Evolutionary conservation across 2,113 vertebrate species (phyloP), one percentile per base, ranked within the genome.

Genomic region (Ondatra zibethicus): DNA sequence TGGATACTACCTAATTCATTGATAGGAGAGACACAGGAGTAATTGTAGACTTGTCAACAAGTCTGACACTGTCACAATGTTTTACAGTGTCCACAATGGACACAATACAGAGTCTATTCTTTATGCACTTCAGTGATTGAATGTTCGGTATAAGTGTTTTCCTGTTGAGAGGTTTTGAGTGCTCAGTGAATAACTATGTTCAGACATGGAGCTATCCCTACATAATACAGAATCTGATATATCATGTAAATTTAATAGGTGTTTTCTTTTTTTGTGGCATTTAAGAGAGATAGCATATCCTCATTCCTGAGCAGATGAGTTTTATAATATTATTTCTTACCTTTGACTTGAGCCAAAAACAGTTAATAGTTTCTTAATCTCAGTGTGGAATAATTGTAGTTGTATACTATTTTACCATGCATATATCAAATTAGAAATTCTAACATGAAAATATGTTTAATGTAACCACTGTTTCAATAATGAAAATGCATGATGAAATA

Each of bases 71-170:
- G 98, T 96, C 99, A 99, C 97, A 98, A 99, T 82, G 99, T 99
- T 2, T 99, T 99, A 98, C 99, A 99, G 97, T 99, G 99, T 13
- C 99, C 99, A 70, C 99, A 99, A 96, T 99, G 99, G 61, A 99
- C 99, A 0, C 99, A 99, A 88, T n/a, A 36, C 14, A 33, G 14
- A 25, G 89, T 61, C 23, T 87, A 63, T 4, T 88, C 21, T 76
- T 65, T 16, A 70, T n/a, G n/a, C 4, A 77, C 85, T 80, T n/a
- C 3, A 88, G 23, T 42, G 63, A 93, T 42, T 19, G 55, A 23
- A 61, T 94, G n/a, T 86, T 1, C 17, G 14, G 36, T n/a, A 94
- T 36, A 90, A 94, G 65, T 19, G 5, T 77, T 25, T 5, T 81
- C 9, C 39, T 88, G 4, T 31, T 81, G 33, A 85, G 39, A 86